phyloP scores from a whole-genome alignment of 2,797 vertebrate species.

The Oryzias dopingdopingensis region DNA sequence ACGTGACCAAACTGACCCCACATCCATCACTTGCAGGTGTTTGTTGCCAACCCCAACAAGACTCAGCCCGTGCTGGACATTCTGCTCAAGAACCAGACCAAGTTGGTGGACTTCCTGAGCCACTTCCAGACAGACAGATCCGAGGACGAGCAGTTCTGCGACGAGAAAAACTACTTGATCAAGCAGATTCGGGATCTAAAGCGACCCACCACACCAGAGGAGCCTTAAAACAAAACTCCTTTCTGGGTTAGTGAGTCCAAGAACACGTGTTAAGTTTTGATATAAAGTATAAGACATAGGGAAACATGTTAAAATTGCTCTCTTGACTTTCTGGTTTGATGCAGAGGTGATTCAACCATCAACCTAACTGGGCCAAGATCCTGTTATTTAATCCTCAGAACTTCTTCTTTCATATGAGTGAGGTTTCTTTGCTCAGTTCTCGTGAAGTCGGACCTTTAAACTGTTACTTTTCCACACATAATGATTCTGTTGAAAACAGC shows the following conservation, averaged over 20 bases:
- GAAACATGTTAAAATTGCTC: slow-evolving; percentile 49
- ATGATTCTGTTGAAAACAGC: slow-evolving; percentile 33
- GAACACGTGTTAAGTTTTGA: too few relatives aligned
- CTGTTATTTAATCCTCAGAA: slow-evolving; percentile 65
- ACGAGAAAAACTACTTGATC: slow-evolving; percentile 85
- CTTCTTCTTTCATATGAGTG: slow-evolving; percentile 54
- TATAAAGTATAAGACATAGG: slow-evolving; percentile 12
- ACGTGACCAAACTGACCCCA: too few relatives aligned
- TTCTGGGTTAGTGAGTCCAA: too few relatives aligned
- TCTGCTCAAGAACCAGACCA: slow-evolving; percentile 84
- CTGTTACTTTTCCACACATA: slow-evolving; percentile 49
- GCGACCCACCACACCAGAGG: slow-evolving; percentile 70
- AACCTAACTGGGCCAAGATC: slow-evolving; percentile 62
- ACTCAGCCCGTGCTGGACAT: slow-evolving; percentile 84
- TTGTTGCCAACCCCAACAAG: slow-evolving; percentile 84
- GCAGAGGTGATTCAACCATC: slow-evolving; percentile 52
- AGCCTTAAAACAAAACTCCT: slow-evolving; percentile 53
- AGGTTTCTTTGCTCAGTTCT: slow-evolving; percentile 46
- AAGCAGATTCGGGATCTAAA: slow-evolving; percentile 85
- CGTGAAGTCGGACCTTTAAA: slow-evolving; percentile 57
- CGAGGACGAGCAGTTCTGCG: slow-evolving; percentile 85
- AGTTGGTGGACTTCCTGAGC: slow-evolving; percentile 82
- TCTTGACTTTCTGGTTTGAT: slow-evolving; percentile 51
- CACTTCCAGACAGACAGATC: slow-evolving; percentile 82
- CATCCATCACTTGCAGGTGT: slow-evolving; percentile 64